Base-by-base conservation (phyloP, 2,797 vertebrate genomes). In the Scolopax rusticola region DNA sequence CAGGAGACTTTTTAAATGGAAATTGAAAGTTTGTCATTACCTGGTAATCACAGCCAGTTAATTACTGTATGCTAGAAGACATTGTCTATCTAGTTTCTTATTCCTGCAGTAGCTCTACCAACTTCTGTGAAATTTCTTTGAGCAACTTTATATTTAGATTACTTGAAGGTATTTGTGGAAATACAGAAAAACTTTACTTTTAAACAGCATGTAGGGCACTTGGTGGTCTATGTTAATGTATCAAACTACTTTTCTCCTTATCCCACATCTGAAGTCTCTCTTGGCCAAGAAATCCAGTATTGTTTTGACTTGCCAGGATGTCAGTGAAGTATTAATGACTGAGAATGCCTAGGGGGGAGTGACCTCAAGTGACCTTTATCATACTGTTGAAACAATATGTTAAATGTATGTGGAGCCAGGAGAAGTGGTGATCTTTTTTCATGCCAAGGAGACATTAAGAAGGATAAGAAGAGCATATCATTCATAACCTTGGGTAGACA, bases 371-470 rank as follows among this genome's bases (percentile, higher is more conserved):
- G n/a, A 12, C 20, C n/a, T 87, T 68, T 65, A 13, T 76, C 21
- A 2, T 27, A 9, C 25, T 40, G 8, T 32, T 90, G 60, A 77
- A 63, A 71, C 28, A 48, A 33, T 64, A 40, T 36, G 19, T 87
- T 73, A 59, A 90, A 63, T 59, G 43, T 17, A 4, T 0, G 0
- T n/a, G 21, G 41, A 68, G 6, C 36, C 36, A 23, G 38, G 47
- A 84, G 45, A 56, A 81, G 17, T 50, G 27, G 6, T 75, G 36
- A 7, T 57, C 32, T 54, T 8, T 21, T 47, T 61, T 48, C 25
- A 15, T 3, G 3, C 33, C 56, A 15, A 50, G 45, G 50, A 6
- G 11, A 70, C 2, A 17, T 0, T 0, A 8, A 28, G 54, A 27
- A 38, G 17, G 36, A 59, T 47, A 71, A 40, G 28, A 51, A 25